A percentile compares a stretch with the other conserved stretches of the same genome.
phyloP scores from a whole-genome alignment of 2,797 vertebrate genomes.

The Enteromius argenteus region DNA sequence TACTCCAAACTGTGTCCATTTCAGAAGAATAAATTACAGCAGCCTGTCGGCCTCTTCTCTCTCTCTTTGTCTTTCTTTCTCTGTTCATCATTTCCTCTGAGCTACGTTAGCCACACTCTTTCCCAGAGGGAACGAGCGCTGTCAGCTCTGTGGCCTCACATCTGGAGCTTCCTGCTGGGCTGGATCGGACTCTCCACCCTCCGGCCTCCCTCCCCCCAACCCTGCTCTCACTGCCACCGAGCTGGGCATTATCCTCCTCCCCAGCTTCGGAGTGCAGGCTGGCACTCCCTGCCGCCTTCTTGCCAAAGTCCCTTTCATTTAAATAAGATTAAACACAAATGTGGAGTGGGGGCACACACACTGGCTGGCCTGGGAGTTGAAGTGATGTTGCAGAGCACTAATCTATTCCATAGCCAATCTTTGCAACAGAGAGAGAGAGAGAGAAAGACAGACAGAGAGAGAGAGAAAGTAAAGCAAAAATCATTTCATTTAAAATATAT shows the following conservation, averaged over 20 bases:
- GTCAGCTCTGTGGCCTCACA: constrained; percentile 81
- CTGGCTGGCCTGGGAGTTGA: constrained; percentile 61
- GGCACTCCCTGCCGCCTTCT: constrained; percentile 72
- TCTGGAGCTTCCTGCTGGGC: constrained; percentile 82
- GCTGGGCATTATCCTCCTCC: constrained; percentile 74
- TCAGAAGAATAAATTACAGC: constrained; percentile 60
- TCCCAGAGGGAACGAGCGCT: constrained; percentile 77
- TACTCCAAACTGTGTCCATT: constrained; percentile 57
- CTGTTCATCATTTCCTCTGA: constrained; percentile 56
- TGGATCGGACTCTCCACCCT: constrained; percentile 67
- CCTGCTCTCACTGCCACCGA: constrained; percentile 67
- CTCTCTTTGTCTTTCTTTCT: constrained; percentile 39
- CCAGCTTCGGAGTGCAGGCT: constrained; percentile 68
- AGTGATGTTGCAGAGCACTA: constrained; percentile 57
- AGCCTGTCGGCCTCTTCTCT: constrained; percentile 17
- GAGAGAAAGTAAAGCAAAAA: constrained; percentile 24
- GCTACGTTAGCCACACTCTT: constrained; percentile 73
- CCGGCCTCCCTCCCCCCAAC: constrained; percentile 61
- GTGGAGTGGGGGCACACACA: constrained; percentile 62
- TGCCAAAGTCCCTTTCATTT: constrained; percentile 77
- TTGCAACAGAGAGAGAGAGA: constrained; percentile 25
- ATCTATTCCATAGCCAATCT: constrained; percentile 58
- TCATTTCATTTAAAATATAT: neutral
- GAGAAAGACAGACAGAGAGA: constrained; percentile 19
- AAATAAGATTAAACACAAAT: constrained; percentile 74